Base-by-base conservation (phyloP, 2,797 vertebrate species). In the Hozukius guyotensis region DNA sequence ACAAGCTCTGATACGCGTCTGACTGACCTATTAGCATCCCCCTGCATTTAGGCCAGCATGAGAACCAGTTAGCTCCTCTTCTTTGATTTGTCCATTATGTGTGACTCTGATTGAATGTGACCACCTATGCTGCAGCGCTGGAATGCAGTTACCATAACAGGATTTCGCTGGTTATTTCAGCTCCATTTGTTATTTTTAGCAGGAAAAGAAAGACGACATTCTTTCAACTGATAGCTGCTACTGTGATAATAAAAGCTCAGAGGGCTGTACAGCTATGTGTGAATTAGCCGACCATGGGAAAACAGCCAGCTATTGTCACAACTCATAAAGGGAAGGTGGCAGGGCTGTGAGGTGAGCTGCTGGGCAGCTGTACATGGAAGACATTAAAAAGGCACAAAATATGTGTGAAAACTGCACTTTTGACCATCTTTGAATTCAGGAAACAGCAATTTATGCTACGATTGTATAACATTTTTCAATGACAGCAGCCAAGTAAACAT, bases 111-210 rank as follows among this genome's bases (percentile, higher is more conserved):
- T 61, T 65, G 63, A 87, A 38, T 73, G 85, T 64, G 80, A 86
- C 87, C 82, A 87, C 78, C 89, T 86, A 89, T 83, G 84, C 74
- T 27, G 86, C 77, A 6, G 77, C 14, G n/a, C 80, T 78, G 93
- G 91, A 92, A 92, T 91, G 90, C 82, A 13, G 85, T 42, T 16
- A 16, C 69, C 86, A 59, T 46, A 90, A 92, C 83, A 66, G 86
- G 86, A 92, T 88, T 87, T 84, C 18, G 4, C 20, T 0, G 4
- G 81, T 85, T 81, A 72, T 90, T 91, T 88, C 75, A 75, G 83
- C 78, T 73, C 84, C 83, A 81, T 71, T 87, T 83, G 85, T 91
- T 90, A 82, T 90, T 92, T 88, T 92, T 81, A 80, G 85, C 25
- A 5, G 31, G 29, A 60, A 91, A 92, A 89, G 75, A 79, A 92